Base-by-base conservation (phyloP, 2,797 vertebrate genomes). In the Microchirus variegatus region DNA sequence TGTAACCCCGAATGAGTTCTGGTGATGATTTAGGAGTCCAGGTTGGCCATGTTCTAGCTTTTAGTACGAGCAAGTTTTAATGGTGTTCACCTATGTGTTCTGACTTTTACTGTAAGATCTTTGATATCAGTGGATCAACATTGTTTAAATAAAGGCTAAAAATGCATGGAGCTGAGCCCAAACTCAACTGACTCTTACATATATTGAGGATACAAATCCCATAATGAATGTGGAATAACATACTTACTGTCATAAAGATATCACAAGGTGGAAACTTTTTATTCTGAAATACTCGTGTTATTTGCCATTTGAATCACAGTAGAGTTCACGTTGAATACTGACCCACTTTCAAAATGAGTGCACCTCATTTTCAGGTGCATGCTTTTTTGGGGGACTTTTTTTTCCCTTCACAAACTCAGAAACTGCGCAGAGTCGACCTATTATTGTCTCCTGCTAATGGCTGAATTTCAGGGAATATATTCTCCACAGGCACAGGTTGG, bases 401-500 rank as follows among this genome's bases (percentile, higher is more conserved):
- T 37, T 35, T 13, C 12, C 31, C 31, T 31, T 31, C 38, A 16
- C n/a, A 48, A 63, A 67, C 50, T 48, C 54, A 38, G 44, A 53
- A 59, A 50, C 37, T 3, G n/a, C 49, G 38, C 31, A 15, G 19
- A 19, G 18, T 50, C 16, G 19, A 57, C 62, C 67, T 72, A 59
- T 74, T 77, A 76, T 44, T 64, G 72, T 50, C 35, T 67, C 19
- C 38, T 73, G 31, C 22, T 70, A 71, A 73, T 70, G 67, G 69
- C 53, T 15, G 31, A 54, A 67, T 63, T 81, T 71, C n/a, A 10
- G 63, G 37, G 60, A 22, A 42, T 5, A 51, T 56, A 68, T 31
- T 62, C 66, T 73, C 54, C 18, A 45, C 59, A 57, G 73, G 50
- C 53, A 43, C 68, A 61, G 47, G 59, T 53, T 41, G 67, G 78